Evolutionary conservation across 92 coral and sea anemone genomes (phyloP), one percentile per base, ranked within the genome.

Genomic region (Micromussa lordhowensis): DNA sequence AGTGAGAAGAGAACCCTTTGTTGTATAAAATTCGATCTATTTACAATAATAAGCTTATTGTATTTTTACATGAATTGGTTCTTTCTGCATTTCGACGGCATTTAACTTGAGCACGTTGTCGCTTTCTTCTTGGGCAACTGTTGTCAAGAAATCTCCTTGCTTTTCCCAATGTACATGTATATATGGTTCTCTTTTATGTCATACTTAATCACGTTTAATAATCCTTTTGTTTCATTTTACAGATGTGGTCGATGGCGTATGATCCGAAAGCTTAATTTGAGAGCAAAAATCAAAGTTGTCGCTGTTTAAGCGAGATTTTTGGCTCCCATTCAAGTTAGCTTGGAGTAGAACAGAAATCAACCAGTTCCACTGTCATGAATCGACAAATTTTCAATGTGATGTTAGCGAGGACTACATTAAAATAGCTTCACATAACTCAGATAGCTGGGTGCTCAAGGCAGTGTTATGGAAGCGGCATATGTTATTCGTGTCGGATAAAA

Each of bases 341-440:
- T 28, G 66, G 63, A 14, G 28, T 18, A 28, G 26, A 77, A 30
- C 26, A 28, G 5, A 28, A 10, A 48, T 64, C 12, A 28, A 17
- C 11, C 13, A 15, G 10, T 28, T 78, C n/a, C 15, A 8, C 12
- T 44, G 51, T 44, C 51, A 49, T 49, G 66, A 16, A 78, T 53
- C 64, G 22, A 78, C 64, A 1, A 49, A n/a, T 49, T 49, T 49
- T 78, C 24, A 53, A 44, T 30, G 30, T 34, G 66, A 18, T 53
- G 22, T 78, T 78, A 22, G 26, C 34, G 64, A 78, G 82, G 59
- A 51, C 38, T 78, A n/a, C 51, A 44, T 61, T 61, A 24, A 61
- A 13, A 15, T 78, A 28, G 22, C 3, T 4, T 0, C 14, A 34
- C 66, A 78, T 78, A 49, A 49, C 26, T 49, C 16, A 4, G 63